Base-by-base conservation (phyloP, 2,113 vertebrate genomes). In the Syngnathoides biaculeatus region DNA sequence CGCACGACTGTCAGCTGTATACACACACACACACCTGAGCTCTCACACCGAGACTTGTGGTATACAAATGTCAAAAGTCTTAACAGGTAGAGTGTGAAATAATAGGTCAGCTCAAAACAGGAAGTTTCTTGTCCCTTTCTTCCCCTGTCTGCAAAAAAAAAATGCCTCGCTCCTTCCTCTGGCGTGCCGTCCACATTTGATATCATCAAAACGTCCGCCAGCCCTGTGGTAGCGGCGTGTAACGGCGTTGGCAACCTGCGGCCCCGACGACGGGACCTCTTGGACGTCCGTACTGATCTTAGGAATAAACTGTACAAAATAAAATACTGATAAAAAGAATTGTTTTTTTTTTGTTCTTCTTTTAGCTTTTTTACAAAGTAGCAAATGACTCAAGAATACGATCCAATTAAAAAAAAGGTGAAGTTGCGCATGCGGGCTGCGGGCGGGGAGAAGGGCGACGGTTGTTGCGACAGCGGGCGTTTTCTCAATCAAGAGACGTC, bases 401-500 rank as follows among this genome's bases (percentile, higher is more conserved):
- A 80, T 77, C 84, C 68, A 68, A 79, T 76, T 73, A 73, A 62
- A 65, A 84, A 85, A 84, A 81, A 78, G 35, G 35, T 58, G 27
- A 50, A 75, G 79, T 66, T 67, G 67, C 79, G 74, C 87, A 82
- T 88, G 86, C 83, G 19, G 64, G 75, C 78, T 30, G n/a, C 6
- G 38, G 59, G 4, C 76, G 14, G 14, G 14, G 8, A 19, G 27
- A 57, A 14, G 14, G 39, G 61, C 59, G 58, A 76, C 74, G 69
- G 65, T 65, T 60, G 63, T 63, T 14, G 75, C 69, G 66, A 79
- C 77, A 73, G 72, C 71, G 70, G 70, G 80, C 73, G 68, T 79
- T 67, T 59, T 71, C 82, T 97, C 92, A 98, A 76, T 97, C 95
- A 0, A 92, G 93, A 70, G 92, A 84, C 2, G 94, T 90, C 4